These are phyloP conservation scores for Mayetiola destructor DNA, from an alignment of 2,888 invertebrate genomes.

Conservation along the genomic window DNA sequence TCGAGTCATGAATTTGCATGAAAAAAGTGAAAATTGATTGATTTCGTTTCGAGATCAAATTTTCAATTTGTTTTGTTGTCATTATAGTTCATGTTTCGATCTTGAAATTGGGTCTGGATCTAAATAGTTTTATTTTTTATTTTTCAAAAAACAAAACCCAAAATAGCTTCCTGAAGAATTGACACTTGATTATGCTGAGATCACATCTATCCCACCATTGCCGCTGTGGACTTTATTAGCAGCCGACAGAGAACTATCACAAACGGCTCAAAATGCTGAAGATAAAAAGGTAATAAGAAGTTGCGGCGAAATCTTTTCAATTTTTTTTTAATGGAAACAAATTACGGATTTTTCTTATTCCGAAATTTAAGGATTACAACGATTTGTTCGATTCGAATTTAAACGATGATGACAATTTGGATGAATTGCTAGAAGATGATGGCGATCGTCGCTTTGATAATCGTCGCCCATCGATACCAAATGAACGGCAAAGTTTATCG, in stretches of 20 bases:
- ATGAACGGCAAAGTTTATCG: conserved; percentile 59
- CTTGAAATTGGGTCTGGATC: no score
- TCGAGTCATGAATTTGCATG: no score
- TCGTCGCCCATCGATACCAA: conserved; percentile 48
- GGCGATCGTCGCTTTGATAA: conserved; percentile 46
- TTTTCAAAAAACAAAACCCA: no score
- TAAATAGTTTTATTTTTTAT: no score
- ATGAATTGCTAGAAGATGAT: conserved; percentile 62
- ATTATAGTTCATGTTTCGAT: no score
- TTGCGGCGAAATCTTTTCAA: not conserved
- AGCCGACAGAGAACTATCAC: conserved; percentile 75
- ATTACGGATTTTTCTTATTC: conserved; percentile 7
- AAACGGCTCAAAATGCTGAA: conserved; percentile 29
- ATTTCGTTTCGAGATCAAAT: not conserved
- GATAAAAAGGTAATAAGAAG: conserved; percentile 37
- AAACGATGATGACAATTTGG: conserved; percentile 66
- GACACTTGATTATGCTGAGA: conserved; percentile 84
- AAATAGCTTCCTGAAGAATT: conserved; percentile 65
- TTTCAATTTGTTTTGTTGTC: no score
- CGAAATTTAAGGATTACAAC: conserved; percentile 70
- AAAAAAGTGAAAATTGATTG: not conserved
- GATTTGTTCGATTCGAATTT: conserved; percentile 74
- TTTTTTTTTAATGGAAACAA: not conserved
- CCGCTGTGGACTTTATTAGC: conserved; percentile 92
- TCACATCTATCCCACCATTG: conserved; percentile 93